phyloP scores from a whole-genome alignment of 2,888 invertebrate species.

The Mactromeris polynyma region DNA sequence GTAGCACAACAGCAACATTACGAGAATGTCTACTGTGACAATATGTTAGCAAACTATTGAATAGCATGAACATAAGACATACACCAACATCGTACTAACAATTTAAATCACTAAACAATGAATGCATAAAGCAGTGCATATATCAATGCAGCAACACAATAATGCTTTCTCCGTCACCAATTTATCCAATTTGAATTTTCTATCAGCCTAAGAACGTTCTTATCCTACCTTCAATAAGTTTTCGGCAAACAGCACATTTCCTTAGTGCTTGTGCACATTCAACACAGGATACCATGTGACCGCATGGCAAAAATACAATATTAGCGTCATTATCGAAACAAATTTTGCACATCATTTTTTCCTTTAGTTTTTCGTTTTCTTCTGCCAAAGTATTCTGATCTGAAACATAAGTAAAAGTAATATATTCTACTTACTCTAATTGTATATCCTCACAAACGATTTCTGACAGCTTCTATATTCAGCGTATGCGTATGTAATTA shows the following conservation, averaged over 20 bases:
- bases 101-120: too few species aligned
- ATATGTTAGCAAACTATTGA: too few species aligned
- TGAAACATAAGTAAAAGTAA: neutral
- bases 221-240: conserved; percentile 20
- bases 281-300: conserved; percentile 26
- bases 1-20: too few species aligned
- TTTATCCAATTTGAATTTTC: neutral
- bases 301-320: conserved; percentile 35
- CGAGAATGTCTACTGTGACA: too few species aligned
- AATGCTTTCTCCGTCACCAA: too few species aligned
- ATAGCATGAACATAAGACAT: too few species aligned
- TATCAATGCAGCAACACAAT: too few species aligned
- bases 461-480: neutral
- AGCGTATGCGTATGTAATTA: neutral
- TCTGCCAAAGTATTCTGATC: conserved; percentile 9
- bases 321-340: conserved; percentile 27
- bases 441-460: neutral
- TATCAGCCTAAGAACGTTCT: neutral
- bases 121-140: too few species aligned
- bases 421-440: neutral
- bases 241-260: conserved; percentile 38
- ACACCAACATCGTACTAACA: too few species aligned
- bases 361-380: conserved; percentile 24
- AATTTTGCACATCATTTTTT: conserved; percentile 27
- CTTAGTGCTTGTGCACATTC: conserved; percentile 26